Base-by-base conservation (phyloP, 2,113 vertebrate genomes). In the Notarius quadriscutis region DNA sequence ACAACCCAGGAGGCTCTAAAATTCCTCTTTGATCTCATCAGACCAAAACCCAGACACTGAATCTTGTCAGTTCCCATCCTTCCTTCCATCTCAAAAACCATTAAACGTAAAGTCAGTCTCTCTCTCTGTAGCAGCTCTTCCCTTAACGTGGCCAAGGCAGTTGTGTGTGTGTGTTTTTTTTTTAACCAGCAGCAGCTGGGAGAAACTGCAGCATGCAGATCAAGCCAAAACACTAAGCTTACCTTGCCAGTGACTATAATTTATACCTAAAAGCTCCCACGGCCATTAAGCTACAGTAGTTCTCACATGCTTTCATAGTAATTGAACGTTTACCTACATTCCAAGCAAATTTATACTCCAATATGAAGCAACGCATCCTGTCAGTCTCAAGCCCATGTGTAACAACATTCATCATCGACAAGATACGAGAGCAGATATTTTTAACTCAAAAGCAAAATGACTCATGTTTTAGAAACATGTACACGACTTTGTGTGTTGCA, bases 141-240 rank as follows among this genome's bases (percentile, higher is more conserved):
- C 69, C 81, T 86, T 78, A 85, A 82, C n/a, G 15, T 62, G 80
- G 77, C 72, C 53, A 82, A 84, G 50, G 34, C n/a, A 8, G 58
- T 81, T 81, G 53, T 89, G 51, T 84, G 65, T 30, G 41, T 11
- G 82, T 88, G 69, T 60, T 86, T 91, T 89, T 91, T 85, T 89
- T 83, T 82, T 91, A 93, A 92, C 85, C 78, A 92, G 87, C 90
- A 91, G 91, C 89, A 91, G 90, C 88, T 92, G 92, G 91, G 79
- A 90, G 74, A 74, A 89, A 91, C 78, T 92, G 87, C 84, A 84
- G 85, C 84, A 81, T 88, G 85, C 85, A 74, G 30, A 85, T 41
- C 60, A 85, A 89, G 90, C 91, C 90, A 91, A 91, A 92, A 90
- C 25, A 79, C 78, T 87, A 79, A 81, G 79, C 84, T 91, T 81